These are phyloP conservation scores for Apis dorsata DNA, from an alignment of 1,140 invertebrate genomes.

Conservation along the genomic window DNA sequence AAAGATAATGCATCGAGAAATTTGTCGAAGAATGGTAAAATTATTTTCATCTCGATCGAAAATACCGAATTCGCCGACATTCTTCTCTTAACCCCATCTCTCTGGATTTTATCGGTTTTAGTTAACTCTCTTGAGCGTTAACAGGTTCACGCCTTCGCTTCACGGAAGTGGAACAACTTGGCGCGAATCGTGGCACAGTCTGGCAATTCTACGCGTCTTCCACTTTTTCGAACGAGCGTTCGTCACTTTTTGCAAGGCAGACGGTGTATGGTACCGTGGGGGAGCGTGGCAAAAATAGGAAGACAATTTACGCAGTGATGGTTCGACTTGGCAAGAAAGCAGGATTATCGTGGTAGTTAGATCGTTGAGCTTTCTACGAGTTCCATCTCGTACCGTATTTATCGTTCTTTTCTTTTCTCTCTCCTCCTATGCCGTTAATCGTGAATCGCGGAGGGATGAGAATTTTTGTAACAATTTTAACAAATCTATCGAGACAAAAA, in stretches of 20 bases:
- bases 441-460: too few species aligned
- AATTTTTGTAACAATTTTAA: not conserved
- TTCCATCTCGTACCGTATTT: not conserved
- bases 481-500: not conserved
- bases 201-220: not conserved
- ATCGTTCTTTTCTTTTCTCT: too few species aligned
- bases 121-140: too few species aligned
- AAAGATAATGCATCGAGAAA: too few species aligned
- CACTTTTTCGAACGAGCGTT: not conserved
- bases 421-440: too few species aligned
- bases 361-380: not conserved
- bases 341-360: not conserved
- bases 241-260: not conserved
- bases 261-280: conserved; percentile 3
- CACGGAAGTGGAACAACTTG: not conserved
- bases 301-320: conserved; percentile 9
- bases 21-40: too few species aligned
- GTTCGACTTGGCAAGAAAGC: conserved; percentile 10
- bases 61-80: too few species aligned
- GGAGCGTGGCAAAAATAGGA: not conserved
- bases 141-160: too few species aligned
- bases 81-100: too few species aligned
- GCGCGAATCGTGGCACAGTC: not conserved
- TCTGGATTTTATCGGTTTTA: too few species aligned
- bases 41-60: too few species aligned